Base-by-base conservation (phyloP, 2,888 invertebrate genomes). In the Eilema sororculum region DNA sequence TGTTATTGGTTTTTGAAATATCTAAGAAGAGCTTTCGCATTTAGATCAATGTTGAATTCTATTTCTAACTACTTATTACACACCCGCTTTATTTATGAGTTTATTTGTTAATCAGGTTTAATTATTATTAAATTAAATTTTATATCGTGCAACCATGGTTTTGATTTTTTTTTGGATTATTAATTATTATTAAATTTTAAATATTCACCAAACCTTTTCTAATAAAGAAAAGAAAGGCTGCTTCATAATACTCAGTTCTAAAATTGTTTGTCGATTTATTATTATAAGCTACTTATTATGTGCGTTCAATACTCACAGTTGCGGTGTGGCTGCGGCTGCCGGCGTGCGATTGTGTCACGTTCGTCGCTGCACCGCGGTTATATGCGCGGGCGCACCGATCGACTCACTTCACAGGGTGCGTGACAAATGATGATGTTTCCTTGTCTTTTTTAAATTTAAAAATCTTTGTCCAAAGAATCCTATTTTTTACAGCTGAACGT, bases 311-410 rank as follows among this genome's bases (percentile, higher is more conserved):
- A 94, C 94, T 94, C 90, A 95, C 94, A 86, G 87, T 87, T 87
- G 86, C 85, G 85, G 84, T 85, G 86, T 75, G 82, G 76, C 78
- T 81, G 79, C 83, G 85, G 80, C 87, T 86, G 82, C 87, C 89
- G 85, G 87, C 87, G 89, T 90, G 86, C 87, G 93, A 90, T 89
- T 94, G 94, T 88, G 87, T 83, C 83, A 77, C 75, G 75, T 58
- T 63, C 69, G 78, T 25, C 80, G 79, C 76, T 88, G 92, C 89
- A 86, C 65, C 86, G 80, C 84, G 74, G 89, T 93, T 94, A 81
- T 94, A 94, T 92, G 93, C 91, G 91, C 88, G 41, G 69, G 87
- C 90, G 89, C 90, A 80, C 71, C 71, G 72, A 74, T 78, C 61
- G 69, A 66, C 72, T 75, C 68, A 67, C 79, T 68, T 69, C 83